Evolutionary conservation across 2,888 invertebrate species (phyloP).

Genomic region (Pollenia amentaria): DNA sequence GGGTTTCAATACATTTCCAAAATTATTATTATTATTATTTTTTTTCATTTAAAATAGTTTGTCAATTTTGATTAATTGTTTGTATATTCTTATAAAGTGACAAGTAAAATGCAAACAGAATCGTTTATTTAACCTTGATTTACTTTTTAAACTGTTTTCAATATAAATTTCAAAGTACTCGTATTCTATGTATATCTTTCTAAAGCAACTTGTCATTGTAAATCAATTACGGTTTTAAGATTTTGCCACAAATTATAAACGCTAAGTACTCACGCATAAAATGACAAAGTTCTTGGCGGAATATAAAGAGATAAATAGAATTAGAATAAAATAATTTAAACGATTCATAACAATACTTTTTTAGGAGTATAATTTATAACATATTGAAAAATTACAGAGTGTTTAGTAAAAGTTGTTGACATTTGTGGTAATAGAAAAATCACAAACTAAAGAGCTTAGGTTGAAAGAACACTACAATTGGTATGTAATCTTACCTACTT

Average conservation of each 20-base stretch:
- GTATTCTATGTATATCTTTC: conserved; percentile 5
- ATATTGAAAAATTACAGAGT: not conserved
- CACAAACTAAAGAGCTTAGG: not conserved
- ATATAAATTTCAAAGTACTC: not conserved
- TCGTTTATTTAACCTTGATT: conserved; percentile 41
- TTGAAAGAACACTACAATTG: no score
- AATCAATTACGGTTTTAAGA: conserved; percentile 48
- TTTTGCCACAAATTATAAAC: conserved; percentile 1
- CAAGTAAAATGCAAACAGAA: conserved; percentile 49
- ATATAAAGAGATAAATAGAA: not conserved
- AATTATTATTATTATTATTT: conserved; percentile 16
- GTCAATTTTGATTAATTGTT: conserved; percentile 67
- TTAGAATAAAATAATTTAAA: not conserved
- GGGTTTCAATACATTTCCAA: not conserved
- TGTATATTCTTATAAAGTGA: conserved; percentile 27
- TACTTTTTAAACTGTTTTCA: conserved; percentile 9
- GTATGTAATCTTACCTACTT: no score
- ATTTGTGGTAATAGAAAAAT: conserved; percentile 34
- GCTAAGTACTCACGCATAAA: conserved; percentile 56
- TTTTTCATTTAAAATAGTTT: conserved; percentile 11
- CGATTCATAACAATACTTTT: conserved; percentile 26
- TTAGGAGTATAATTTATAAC: not conserved
- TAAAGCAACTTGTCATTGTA: conserved; percentile 61
- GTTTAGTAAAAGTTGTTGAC: conserved; percentile 54
- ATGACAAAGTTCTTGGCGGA: conserved; percentile 5